Base-by-base conservation (phyloP, 2,113 vertebrate species). In the Hyperopisus bebe region DNA sequence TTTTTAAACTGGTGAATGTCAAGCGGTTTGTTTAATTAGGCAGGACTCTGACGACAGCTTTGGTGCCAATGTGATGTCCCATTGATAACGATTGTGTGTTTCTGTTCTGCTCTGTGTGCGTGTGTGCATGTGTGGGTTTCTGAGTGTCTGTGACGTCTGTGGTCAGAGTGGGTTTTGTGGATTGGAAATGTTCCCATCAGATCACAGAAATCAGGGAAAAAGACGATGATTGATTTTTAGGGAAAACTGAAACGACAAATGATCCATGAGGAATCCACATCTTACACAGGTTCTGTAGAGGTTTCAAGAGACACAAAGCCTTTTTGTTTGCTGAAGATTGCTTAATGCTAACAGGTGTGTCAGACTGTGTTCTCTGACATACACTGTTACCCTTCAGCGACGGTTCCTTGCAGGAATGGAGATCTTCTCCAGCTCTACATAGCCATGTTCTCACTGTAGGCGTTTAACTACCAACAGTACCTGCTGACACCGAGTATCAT, bases 11-110 rank as follows among this genome's bases (percentile, higher is more conserved):
- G 17, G 27, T 1, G 74, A 53, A 31, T 83, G 88, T 89, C 70
- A 89, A 55, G 50, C 15, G 15, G 74, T 53, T 66, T 82, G 82
- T 82, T 89, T 89, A 89, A 82, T 89, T 51, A 89, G 47, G 74
- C 47, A 55, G 74, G 47, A 89, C 74, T 66, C 31, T 19, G 48
- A 53, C 2, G 47, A 92, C 93, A 92, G 88, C 17, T 42, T 42
- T 42, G 35, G 74, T 39, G 35, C 74, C 74, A 77, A 31, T 77
- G 70, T 15, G 70, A 39, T 39, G 13, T 31, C 31, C 31, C 31
- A 77, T 39, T 77, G 70, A 77, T 77, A 77, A 77, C 1, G 70
- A 77, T 77, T 77, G 31, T 77, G 70, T 77, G 70, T 74, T 35
- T 74, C 13, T 13, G 10, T n/a, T 27, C 58, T n/a, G 24, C 58